These are phyloP conservation scores for Pterocles gutturalis DNA, from an alignment of 2,113 vertebrate genomes.

Conservation along the genomic window DNA sequence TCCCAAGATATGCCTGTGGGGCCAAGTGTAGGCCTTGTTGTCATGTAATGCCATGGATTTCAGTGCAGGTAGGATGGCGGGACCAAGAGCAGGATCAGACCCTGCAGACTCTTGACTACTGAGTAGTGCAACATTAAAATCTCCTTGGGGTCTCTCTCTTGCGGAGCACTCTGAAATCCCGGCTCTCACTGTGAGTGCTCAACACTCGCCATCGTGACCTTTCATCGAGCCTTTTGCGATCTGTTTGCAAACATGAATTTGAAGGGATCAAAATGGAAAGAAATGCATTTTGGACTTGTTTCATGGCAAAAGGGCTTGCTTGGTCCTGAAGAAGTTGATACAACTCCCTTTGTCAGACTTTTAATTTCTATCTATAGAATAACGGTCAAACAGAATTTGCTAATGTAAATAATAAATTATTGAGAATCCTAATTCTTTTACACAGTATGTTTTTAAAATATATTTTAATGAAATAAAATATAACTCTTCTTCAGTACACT, in stretches of 20 bases:
- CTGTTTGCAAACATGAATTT: not conserved
- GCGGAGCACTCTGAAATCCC: not conserved
- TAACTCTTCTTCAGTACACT: slow-evolving; percentile 53
- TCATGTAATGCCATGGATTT: not conserved
- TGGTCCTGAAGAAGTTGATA: not conserved
- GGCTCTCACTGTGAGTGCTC: not conserved
- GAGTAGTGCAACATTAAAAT: not conserved
- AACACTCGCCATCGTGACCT: not conserved
- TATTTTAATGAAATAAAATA: slow-evolving; percentile 86
- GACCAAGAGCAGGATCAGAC: not conserved
- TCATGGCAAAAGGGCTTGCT: not conserved
- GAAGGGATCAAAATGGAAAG: not conserved
- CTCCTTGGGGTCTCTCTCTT: not conserved
- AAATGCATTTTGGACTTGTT: not conserved
- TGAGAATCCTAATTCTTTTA: slow-evolving; percentile 84
- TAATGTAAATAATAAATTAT: slow-evolving; percentile 89
- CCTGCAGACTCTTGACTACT: not conserved
- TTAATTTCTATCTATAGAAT: slow-evolving; percentile 51
- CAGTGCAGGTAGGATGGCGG: not conserved
- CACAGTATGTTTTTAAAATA: slow-evolving; percentile 79
- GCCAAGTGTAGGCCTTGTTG: not conserved
- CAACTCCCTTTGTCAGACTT: not conserved
- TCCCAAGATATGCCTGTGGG: not conserved
- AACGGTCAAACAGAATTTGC: slow-evolving; percentile 68
- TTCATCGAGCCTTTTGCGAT: not conserved